A percentile compares a stretch with the other conserved stretches of the same genome.
Evolutionary conservation across 2,888 invertebrate species (phyloP).

Genomic region (Amblyjoppa fuscipennis): DNA sequence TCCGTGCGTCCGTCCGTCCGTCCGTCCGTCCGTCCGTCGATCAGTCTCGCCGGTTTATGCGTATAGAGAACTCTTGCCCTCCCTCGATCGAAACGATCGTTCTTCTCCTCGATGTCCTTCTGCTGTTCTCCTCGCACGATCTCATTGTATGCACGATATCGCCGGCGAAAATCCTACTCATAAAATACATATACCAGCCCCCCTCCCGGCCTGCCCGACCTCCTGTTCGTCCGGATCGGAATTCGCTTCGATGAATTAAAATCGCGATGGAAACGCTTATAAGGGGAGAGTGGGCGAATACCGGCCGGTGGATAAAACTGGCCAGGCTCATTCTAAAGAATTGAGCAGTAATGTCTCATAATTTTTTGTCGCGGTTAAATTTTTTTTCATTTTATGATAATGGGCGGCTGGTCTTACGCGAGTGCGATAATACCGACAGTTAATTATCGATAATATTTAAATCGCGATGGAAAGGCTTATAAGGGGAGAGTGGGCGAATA

Average conservation of each 20-base stretch:
- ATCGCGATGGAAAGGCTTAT: too few relatives aligned
- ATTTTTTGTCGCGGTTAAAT: too few relatives aligned
- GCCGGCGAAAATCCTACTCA: constrained; percentile 31
- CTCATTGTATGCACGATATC: constrained; percentile 70
- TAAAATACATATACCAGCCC: constrained; percentile 40
- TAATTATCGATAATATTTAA: too few relatives aligned
- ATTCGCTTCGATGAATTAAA: constrained; percentile 20
- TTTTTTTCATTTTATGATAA: too few relatives aligned
- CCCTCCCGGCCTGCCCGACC: neutral
- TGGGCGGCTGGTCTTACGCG: too few relatives aligned
- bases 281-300: neutral
- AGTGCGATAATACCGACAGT: too few relatives aligned
- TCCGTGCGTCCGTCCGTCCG: constrained; percentile 61
- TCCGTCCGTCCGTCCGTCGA: constrained; percentile 65
- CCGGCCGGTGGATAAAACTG: too few relatives aligned
- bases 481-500: too few relatives aligned
- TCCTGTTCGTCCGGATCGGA: neutral
- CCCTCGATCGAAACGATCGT: constrained; percentile 25
- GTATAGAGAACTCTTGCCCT: constrained; percentile 43
- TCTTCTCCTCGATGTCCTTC: constrained; percentile 45
- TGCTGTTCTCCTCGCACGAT: constrained; percentile 49
- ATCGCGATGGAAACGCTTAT: neutral
- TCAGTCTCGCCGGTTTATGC: constrained; percentile 44
- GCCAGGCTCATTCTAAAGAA: too few relatives aligned
- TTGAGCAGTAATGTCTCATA: too few relatives aligned